Evolutionary conservation across 2,888 invertebrate species (phyloP).

Genomic region (Fabriciana adippe): DNA sequence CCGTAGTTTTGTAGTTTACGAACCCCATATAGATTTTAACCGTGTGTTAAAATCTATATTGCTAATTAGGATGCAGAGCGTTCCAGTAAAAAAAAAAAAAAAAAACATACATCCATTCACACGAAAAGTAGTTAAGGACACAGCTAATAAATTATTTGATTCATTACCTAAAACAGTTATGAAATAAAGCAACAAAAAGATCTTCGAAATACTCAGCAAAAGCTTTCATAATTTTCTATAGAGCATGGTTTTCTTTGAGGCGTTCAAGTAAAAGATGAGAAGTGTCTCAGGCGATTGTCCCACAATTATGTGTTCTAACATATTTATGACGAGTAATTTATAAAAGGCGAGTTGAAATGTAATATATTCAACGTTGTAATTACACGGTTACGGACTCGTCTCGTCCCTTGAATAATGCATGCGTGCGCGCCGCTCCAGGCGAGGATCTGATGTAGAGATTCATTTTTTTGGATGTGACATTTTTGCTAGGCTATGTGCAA

Average conservation of each 20-base stretch:
- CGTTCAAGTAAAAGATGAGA: conserved; percentile 31
- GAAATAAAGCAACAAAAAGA: too few species aligned
- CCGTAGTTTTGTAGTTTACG: too few species aligned
- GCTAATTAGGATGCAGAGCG: too few species aligned
- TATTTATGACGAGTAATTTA: conserved; percentile 59
- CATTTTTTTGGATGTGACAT: conserved; percentile 7
- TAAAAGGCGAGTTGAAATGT: conserved; percentile 53
- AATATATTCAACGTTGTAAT: conserved; percentile 66
- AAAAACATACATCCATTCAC: too few species aligned
- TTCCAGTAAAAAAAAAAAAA: too few species aligned
- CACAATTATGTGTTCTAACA: conserved; percentile 43
- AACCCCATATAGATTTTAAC: too few species aligned
- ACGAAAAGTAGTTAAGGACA: too few species aligned
- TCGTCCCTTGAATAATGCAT: conserved; percentile 63
- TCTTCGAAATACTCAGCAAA: too few species aligned
- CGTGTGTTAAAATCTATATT: too few species aligned
- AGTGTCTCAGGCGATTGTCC: conserved; percentile 45
- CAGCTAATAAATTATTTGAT: too few species aligned
- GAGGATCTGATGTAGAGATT: conserved; percentile 9
- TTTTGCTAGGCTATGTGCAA: conserved; percentile 7
- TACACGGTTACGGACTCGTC: conserved; percentile 54
- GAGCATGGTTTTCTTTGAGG: conserved; percentile 9
- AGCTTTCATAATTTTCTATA: conserved; percentile 1
- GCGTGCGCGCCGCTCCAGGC: conserved; percentile 35
- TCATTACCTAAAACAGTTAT: too few species aligned